Evolutionary conservation across 2,797 vertebrate species (phyloP).

Genomic region (Chrosomus eos): DNA sequence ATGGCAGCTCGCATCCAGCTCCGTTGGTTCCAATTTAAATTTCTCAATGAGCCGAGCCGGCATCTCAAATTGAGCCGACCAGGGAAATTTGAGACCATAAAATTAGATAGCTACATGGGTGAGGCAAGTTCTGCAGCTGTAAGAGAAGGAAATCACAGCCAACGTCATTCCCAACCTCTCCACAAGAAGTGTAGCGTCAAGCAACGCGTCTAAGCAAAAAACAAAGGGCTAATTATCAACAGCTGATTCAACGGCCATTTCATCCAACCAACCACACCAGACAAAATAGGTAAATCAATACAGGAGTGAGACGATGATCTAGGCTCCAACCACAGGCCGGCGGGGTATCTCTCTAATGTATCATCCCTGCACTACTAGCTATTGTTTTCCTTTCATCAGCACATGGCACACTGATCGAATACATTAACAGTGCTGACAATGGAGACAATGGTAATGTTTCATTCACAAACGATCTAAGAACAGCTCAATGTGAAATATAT

Average conservation of each 20-base stretch:
- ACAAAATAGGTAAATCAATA: conserved; percentile 74
- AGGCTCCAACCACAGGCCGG: conserved; percentile 47
- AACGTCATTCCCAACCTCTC: conserved; percentile 53
- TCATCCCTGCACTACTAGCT: conserved; percentile 53
- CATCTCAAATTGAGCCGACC: conserved; percentile 81
- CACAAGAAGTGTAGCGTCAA: conserved; percentile 31
- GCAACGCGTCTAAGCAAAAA: conserved; percentile 32
- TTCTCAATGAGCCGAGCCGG: conserved; percentile 81
- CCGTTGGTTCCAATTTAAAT: conserved; percentile 84
- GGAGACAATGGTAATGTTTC: conserved; percentile 22
- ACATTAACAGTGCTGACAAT: conserved; percentile 27
- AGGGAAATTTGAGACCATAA: conserved; percentile 82
- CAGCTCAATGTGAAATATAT: not conserved
- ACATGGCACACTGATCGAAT: conserved; percentile 43
- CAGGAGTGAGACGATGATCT: conserved; percentile 57
- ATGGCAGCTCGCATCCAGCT: conserved; percentile 78
- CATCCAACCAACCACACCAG: conserved; percentile 65
- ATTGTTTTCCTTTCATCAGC: conserved; percentile 57
- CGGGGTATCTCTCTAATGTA: conserved; percentile 50
- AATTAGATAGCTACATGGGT: conserved; percentile 79
- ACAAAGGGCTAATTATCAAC: conserved; percentile 70
- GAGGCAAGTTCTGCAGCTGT: conserved; percentile 74
- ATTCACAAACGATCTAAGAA: conserved; percentile 36
- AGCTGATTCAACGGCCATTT: conserved; percentile 69
- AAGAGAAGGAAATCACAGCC: conserved; percentile 66